Evolutionary conservation across 2,113 vertebrate genomes (phyloP).

Genomic region (Ariopsis seemanni): DNA sequence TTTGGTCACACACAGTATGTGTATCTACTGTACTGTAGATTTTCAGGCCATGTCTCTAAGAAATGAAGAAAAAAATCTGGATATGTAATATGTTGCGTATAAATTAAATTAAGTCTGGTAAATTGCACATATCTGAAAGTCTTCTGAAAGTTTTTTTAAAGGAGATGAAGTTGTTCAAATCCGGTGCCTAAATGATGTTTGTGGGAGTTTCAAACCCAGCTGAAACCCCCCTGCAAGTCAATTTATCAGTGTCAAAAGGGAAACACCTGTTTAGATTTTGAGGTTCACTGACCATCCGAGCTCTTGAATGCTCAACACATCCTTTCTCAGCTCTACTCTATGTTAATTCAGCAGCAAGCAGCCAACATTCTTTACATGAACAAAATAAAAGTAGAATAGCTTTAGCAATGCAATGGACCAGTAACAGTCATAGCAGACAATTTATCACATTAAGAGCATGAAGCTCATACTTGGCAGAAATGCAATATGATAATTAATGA

Average conservation of each 20-base stretch:
- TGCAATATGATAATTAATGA: neutral
- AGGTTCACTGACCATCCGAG: slow-evolving; percentile 64
- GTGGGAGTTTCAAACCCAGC: slow-evolving; percentile 35
- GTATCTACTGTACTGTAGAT: too few species aligned
- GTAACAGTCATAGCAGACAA: neutral
- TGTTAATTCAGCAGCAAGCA: slow-evolving; percentile 36
- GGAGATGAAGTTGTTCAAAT: slow-evolving; percentile 49
- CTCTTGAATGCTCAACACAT: slow-evolving; percentile 35
- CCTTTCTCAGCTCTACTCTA: slow-evolving; percentile 32
- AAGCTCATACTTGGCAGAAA: neutral
- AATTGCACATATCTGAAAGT: neutral
- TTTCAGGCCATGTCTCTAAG: neutral
- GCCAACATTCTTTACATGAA: slow-evolving; percentile 10
- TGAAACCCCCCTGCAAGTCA: slow-evolving; percentile 57
- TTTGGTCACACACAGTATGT: neutral
- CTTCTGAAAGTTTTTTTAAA: neutral
- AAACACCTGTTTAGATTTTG: slow-evolving; percentile 72
- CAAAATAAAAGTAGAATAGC: neutral
- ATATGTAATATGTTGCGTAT: too few species aligned
- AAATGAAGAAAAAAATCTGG: neutral
- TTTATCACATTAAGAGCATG: neutral
- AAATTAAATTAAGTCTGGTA: neutral
- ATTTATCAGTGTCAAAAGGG: slow-evolving; percentile 53
- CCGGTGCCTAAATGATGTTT: slow-evolving; percentile 47
- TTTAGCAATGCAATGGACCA: neutral